Conservation (phyloP, 2,888 invertebrate species). For the Coelopa pilipes region DNA sequence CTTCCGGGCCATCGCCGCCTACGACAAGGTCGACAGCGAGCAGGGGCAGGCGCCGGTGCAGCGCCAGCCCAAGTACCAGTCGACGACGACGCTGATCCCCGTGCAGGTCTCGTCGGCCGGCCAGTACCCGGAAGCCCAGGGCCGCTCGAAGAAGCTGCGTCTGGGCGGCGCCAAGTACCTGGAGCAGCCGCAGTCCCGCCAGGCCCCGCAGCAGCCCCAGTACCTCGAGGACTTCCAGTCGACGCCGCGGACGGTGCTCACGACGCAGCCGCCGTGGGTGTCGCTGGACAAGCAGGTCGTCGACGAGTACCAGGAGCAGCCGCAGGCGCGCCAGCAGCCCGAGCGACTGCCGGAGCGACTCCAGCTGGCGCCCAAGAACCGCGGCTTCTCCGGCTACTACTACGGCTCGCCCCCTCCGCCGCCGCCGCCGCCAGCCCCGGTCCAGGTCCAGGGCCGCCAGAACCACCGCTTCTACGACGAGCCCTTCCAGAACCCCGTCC, state of each 20-base stretch:
- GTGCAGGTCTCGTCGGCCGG: constrained; percentile 41
- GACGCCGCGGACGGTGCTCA: constrained; percentile 74
- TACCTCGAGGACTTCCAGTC: constrained; percentile 67
- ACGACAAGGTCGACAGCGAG: constrained; percentile 68
- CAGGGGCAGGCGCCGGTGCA: constrained; percentile 26
- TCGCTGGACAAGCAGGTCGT: constrained; percentile 55
- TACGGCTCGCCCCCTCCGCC: constrained; percentile 51
- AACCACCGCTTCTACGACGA: constrained; percentile 56
- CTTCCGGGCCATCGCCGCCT: constrained; percentile 60
- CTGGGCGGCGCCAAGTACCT: constrained; percentile 48
- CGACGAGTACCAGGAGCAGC: constrained; percentile 48
- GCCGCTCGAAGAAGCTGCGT: constrained; percentile 44
- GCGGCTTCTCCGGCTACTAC: constrained; percentile 58
- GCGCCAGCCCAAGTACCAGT: constrained; percentile 60
- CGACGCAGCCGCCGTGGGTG: constrained; percentile 52
- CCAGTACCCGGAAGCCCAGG: constrained; percentile 36
- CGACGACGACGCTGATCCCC: constrained; percentile 52
- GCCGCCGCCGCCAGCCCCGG: constrained; percentile 48
- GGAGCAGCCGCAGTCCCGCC: constrained; percentile 41
- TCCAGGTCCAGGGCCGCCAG: constrained; percentile 50
- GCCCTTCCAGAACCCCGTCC: constrained; percentile 52
- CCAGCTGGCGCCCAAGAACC: constrained; percentile 44
- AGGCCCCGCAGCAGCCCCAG: constrained; percentile 31
- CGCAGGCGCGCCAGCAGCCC: constrained; percentile 43
- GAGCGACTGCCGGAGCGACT: constrained; percentile 42